Conservation (phyloP, 2,113 vertebrate genomes). For the Probosciger aterrimus region DNA sequence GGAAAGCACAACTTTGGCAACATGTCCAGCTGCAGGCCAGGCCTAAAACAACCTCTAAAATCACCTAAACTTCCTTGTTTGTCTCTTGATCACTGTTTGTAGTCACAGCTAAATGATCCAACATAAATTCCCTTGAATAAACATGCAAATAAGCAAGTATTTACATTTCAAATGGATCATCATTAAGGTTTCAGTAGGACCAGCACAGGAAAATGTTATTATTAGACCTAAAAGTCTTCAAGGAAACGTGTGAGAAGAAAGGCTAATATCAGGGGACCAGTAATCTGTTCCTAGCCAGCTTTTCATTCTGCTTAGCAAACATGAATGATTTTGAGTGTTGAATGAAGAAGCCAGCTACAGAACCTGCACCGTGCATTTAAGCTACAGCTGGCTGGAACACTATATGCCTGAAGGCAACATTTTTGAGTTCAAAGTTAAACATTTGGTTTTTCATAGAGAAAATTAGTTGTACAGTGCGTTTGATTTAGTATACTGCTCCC, state of each 20-base stretch:
- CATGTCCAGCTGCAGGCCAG: background rate
- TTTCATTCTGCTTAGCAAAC: constrained; percentile 55
- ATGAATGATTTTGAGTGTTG: constrained; percentile 33
- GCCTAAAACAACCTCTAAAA: background rate
- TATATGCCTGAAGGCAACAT: constrained; percentile 52
- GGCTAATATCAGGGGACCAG: constrained; percentile 20
- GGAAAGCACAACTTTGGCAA: background rate
- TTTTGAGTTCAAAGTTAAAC: constrained; percentile 68
- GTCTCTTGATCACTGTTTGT: background rate
- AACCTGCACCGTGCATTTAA: background rate
- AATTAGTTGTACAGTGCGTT: constrained; percentile 45
- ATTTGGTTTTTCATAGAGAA: constrained; percentile 56
- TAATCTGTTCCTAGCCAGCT: constrained; percentile 9
- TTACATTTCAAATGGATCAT: background rate
- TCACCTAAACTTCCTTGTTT: background rate
- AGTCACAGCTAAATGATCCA: background rate
- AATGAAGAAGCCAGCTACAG: constrained; percentile 36
- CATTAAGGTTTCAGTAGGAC: constrained; percentile 14
- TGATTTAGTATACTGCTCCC: constrained; percentile 27
- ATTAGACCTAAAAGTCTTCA: constrained; percentile 16
- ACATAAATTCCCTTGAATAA: constrained; percentile 2
- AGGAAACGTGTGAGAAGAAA: constrained; percentile 27
- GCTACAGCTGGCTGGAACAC: constrained; percentile 43
- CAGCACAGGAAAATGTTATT: constrained; percentile 9
- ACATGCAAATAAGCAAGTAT: background rate